phyloP scores from a whole-genome alignment of 1,140 invertebrate species.

The Heliconius nattereri region DNA sequence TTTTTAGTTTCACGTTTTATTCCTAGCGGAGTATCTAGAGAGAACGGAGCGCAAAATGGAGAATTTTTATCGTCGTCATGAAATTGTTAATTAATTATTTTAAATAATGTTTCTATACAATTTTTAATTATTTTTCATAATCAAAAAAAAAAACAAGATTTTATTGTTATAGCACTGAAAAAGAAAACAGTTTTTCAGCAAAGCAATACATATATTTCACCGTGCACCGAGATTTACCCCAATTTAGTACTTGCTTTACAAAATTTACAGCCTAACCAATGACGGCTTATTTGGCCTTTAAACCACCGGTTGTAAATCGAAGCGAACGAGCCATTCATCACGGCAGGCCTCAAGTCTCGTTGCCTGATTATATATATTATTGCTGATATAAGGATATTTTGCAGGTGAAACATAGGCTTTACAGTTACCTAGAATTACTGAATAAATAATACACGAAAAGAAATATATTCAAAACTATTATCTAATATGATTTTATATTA shows the following conservation, averaged over 20 bases:
- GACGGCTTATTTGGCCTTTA: constrained; percentile 47
- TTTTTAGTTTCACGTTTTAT: too few relatives aligned
- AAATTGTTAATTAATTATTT: too few relatives aligned
- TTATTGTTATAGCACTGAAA: background rate
- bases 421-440: background rate
- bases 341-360: constrained; percentile 19
- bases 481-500: too few relatives aligned
- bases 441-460: too few relatives aligned
- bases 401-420: background rate
- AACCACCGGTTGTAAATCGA: constrained; percentile 43
- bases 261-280: constrained; percentile 46
- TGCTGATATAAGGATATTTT: background rate
- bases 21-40: too few relatives aligned
- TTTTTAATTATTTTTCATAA: background rate
- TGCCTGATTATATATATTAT: constrained; percentile 14
- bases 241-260: constrained; percentile 38
- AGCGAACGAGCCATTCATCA: constrained; percentile 42
- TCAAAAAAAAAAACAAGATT: background rate
- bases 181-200: constrained; percentile 5
- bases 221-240: constrained; percentile 17
- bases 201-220: constrained; percentile 16
- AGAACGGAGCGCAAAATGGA: too few relatives aligned
- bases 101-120: background rate
- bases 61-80: too few relatives aligned
- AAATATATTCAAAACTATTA: background rate